Evolutionary conservation across 2,888 invertebrate genomes (phyloP), one percentile per base, ranked within the genome.

Genomic region (Cantharis lateralis): DNA sequence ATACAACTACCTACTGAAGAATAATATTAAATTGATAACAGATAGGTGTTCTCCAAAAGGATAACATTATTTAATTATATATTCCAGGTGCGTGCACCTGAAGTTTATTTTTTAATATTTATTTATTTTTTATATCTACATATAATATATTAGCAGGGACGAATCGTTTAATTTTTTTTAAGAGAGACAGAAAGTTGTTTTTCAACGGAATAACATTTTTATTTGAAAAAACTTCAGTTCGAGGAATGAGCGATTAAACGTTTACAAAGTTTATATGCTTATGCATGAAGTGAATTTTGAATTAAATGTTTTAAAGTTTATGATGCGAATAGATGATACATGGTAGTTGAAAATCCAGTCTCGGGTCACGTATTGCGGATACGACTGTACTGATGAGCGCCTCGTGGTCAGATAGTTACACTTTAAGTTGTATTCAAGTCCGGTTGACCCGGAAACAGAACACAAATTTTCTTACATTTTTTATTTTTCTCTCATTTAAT

Each of bases 341-440:
- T 74, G 71, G 77, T 70, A 70, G 77, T 73, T 74, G 74, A 79
- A 66, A 76, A 70, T 72, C 64, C 74, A 76, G 77, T 77, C 72
- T 76, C 69, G 76, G 78, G 79, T 82, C 82, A 82, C 82, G 82
- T 81, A 78, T 76, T 77, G 78, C 78, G 80, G 79, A 82, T 82
- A 81, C 80, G 81, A 80, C 79, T 74, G 78, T 76, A 77, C 80
- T 80, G 82, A 82, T 82, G 82, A 82, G 80, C 80, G 70, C 80
- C 80, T 78, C 76, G 79, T 79, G 81, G 81, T 82, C 81, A 82
- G 80, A 82, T 81, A 80, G 79, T 77, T 79, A 80, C 78, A 77
- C 78, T 78, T 75, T 62, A 75, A 79, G 79, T 77, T 77, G 79
- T 79, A 76, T 79, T 75, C 80, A 81, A 80, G 80, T 81, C 79